Evolutionary conservation across 2,113 vertebrate genomes (phyloP).

Genomic region (Hypanus sabinus): DNA sequence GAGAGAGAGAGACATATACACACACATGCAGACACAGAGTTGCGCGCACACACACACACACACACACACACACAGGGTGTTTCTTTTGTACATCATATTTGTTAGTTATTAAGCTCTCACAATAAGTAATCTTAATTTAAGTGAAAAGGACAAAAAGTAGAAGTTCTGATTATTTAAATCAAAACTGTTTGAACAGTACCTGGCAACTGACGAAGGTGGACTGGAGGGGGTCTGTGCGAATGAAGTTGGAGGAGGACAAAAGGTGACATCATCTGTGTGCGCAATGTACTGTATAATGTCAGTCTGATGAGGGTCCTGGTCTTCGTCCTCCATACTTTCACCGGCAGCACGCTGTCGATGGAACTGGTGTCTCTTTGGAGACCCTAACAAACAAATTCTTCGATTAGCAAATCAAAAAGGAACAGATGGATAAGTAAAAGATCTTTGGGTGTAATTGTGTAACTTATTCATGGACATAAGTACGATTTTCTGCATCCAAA

Average conservation of each 20-base stretch:
- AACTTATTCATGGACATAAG: neutral
- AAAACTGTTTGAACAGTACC: slow-evolving; percentile 79
- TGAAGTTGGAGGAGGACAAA: slow-evolving; percentile 57
- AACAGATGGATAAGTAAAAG: neutral
- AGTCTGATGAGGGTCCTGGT: slow-evolving; percentile 62
- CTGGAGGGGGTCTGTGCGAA: slow-evolving; percentile 69
- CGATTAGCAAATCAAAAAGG: neutral
- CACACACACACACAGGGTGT: neutral
- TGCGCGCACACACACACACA: too few relatives aligned
- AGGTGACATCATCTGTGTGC: slow-evolving; percentile 63
- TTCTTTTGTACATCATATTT: neutral
- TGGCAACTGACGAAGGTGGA: slow-evolving; percentile 88
- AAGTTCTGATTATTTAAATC: slow-evolving; percentile 4
- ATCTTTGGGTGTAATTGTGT: neutral
- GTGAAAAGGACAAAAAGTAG: neutral
- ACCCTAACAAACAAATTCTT: slow-evolving; percentile 57
- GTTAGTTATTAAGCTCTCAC: neutral
- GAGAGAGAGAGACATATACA: too few relatives aligned
- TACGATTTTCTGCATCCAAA: neutral
- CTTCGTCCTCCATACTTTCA: slow-evolving; percentile 87
- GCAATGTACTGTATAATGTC: slow-evolving; percentile 94
- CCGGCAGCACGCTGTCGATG: slow-evolving; percentile 91
- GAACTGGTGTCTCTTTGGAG: slow-evolving; percentile 85
- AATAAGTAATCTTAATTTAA: neutral
- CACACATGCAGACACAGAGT: neutral